Conservation (phyloP, 2,797 vertebrate species). For the Liasis olivaceus region DNA sequence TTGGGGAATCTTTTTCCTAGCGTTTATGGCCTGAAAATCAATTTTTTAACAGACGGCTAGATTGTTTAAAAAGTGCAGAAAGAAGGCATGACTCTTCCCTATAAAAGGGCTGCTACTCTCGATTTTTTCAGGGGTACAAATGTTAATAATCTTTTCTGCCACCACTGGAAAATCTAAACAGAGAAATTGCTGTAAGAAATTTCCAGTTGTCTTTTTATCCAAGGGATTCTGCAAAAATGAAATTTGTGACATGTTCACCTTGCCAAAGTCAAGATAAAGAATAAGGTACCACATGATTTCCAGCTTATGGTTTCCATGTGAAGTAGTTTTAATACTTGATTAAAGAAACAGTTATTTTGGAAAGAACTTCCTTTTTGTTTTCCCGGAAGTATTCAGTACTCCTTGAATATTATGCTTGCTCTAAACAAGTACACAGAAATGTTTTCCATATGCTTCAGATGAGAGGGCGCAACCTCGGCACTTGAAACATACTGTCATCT, state of each 20-base stretch:
- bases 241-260: too few species aligned
- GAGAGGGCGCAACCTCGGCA: not conserved
- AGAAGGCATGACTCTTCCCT: conserved; percentile 22
- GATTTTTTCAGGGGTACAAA: not conserved
- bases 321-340: not conserved
- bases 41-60: conserved; percentile 40
- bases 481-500: not conserved
- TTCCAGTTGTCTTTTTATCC: not conserved
- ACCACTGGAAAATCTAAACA: not conserved
- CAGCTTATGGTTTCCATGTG: not conserved
- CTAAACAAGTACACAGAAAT: not conserved
- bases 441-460: not conserved
- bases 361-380: not conserved
- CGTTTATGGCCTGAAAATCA: conserved; percentile 52
- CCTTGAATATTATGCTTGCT: not conserved
- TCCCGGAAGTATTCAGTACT: not conserved
- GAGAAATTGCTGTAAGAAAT: not conserved
- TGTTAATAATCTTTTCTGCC: not conserved
- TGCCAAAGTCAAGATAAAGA: not conserved
- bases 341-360: not conserved
- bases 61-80: conserved; percentile 17
- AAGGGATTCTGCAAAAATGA: not conserved
- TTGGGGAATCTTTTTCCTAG: conserved; percentile 45
- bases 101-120: not conserved
- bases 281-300: not conserved